A percentile compares a stretch with the other conserved stretches of the same genome.
phyloP scores from a whole-genome alignment of 2,797 vertebrate genomes.

The Myotis findleyi region DNA sequence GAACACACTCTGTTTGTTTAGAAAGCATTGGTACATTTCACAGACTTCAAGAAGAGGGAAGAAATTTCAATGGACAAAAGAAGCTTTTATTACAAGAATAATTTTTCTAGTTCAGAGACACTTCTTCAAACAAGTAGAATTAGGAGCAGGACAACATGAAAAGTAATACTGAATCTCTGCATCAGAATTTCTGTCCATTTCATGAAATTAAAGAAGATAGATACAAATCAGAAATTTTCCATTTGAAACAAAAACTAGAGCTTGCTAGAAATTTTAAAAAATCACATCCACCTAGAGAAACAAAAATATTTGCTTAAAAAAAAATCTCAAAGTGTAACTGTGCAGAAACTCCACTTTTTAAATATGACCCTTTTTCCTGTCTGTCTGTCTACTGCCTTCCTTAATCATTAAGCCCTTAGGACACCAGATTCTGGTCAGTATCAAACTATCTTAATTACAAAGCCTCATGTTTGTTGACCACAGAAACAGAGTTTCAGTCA shows the following conservation, averaged over 20 bases:
- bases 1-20: background rate
- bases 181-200: background rate
- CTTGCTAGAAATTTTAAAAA: constrained; percentile 20
- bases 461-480: background rate
- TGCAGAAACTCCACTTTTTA: background rate
- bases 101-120: background rate
- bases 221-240: background rate
- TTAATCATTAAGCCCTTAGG: background rate
- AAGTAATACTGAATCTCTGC: background rate
- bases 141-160: background rate
- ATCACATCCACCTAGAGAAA: background rate
- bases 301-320: background rate
- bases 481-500: background rate
- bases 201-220: background rate
- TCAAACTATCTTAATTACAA: background rate
- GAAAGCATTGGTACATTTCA: background rate
- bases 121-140: background rate
- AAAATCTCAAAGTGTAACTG: background rate
- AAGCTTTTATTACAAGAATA: background rate
- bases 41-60: background rate
- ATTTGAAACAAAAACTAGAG: constrained; percentile 34
- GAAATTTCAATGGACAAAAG: constrained; percentile 2
- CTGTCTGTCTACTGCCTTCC: background rate
- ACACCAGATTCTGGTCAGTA: background rate
- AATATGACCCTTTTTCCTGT: background rate